Evolutionary conservation across 2,113 vertebrate species (phyloP).

Genomic region (Sphaerodactylus townsendi): DNA sequence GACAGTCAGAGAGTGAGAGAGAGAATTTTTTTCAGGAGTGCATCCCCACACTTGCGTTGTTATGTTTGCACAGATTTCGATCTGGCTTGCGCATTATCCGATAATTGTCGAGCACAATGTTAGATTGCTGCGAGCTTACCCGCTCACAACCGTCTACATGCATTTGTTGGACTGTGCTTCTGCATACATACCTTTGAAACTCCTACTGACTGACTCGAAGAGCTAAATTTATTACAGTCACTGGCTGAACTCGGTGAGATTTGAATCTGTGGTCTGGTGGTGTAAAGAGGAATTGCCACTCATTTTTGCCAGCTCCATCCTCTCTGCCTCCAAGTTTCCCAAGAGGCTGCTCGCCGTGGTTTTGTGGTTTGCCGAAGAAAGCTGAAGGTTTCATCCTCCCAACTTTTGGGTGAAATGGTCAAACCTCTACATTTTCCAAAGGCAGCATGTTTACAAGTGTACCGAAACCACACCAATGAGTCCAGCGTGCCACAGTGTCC

Average conservation of each 20-base stretch:
- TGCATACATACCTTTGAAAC: background rate
- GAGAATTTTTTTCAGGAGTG: background rate
- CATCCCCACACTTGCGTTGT: background rate
- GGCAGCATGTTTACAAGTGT: slow-evolving; percentile 14
- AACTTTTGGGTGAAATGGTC: background rate
- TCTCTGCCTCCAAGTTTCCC: background rate
- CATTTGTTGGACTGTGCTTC: background rate
- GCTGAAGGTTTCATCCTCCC: background rate
- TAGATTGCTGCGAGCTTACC: background rate
- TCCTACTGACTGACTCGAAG: background rate
- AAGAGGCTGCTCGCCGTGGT: background rate
- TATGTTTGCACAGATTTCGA: background rate
- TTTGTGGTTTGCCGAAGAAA: slow-evolving; percentile 26
- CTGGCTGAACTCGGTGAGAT: background rate
- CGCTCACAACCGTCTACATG: no score
- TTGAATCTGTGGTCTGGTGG: slow-evolving; percentile 3
- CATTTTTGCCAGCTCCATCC: background rate
- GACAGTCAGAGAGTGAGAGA: background rate
- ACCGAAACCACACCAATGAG: slow-evolving; percentile 29
- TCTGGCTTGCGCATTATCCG: background rate
- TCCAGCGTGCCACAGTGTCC: slow-evolving; percentile 14
- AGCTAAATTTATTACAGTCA: background rate
- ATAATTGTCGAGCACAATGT: background rate
- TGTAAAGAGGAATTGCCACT: background rate
- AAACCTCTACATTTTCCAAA: slow-evolving; percentile 19